Evolutionary conservation across 1,140 invertebrate species (phyloP), one percentile per base, ranked within the genome.

Genomic region (Zaprionus kolodkinae): DNA sequence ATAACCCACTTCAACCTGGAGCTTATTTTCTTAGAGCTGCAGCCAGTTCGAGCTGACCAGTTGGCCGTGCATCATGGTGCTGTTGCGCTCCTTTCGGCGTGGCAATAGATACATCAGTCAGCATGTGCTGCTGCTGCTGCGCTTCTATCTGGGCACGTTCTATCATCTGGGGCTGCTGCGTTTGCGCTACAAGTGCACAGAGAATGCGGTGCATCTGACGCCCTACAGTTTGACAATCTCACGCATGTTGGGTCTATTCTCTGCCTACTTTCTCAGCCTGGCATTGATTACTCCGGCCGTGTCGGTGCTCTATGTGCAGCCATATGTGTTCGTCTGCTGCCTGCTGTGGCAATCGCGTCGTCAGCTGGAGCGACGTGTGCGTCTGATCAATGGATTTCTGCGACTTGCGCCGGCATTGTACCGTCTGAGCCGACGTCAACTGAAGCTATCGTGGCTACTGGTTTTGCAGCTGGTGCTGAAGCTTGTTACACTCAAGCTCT

Each of bases 111-210:
- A 83, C 57, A 81, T 83, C 10, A 82, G 80, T 25, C 25, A 43
- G 10, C 80, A 82, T 38, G 71, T 55, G 9, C 33, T 83, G 40
- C 40, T 82, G 12, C 52, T 81, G 79, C 62, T 81, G 52, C 79
- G 79, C n/a, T 82, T 82, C 52, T 79, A 83, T 30, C 43, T 71
- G 71, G 62, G 52, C 12, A 76, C 78, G 59, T 82, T 75, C 15
- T 74, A 71, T 9, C 64, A 70, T 43, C 38, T 81, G 33, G 79
- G 79, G 0, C 52, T 81, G 43, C 67, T 81, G 50, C 79, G 79
- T 0, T 21, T 81, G 10, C 79, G 70, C 9, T 82, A 78, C 30
- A 61, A 66, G 56, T 15, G 54, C 1, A 21, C 1, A 7, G 45
- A 52, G 0, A 81, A 78, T 21, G 43, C 52, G 27, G 64, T 81